Evolutionary conservation across 2,888 invertebrate species (phyloP), one percentile per base, ranked within the genome.

Genomic region (Chromoteleia sp.): DNA sequence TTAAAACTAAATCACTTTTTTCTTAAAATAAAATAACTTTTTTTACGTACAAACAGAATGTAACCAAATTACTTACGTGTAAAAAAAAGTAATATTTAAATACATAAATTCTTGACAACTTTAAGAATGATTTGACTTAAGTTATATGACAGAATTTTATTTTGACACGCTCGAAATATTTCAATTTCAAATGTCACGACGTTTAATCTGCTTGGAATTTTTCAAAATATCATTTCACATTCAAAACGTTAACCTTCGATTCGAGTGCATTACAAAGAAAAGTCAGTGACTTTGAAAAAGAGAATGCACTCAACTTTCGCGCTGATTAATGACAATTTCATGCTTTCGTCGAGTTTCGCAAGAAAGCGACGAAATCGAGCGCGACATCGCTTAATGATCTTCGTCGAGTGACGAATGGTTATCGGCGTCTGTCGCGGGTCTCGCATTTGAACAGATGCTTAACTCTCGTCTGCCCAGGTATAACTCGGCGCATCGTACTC

Each of bases 371-470:
- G 12, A 33, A 54, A 54, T 10, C 10, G n/a, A 54, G 17, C 33
- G 54, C 30, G 8, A 30, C 33, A n/a, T 17, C 25, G 33, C 4
- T 29, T 52, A 15, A 29, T 45, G 54, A 54, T 33, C 17, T 17
- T 2, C 29, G 15, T 6, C 14, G 1, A 33, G 5, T 17, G 54
- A 6, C 15, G 10, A 19, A 14, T 3, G 33, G 7, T 8, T 33
- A 33, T 33, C 7, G 5, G 33, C 7, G 8, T 8, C 33, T n/a
- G 7, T 8, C 30, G 19, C 2, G 45, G 19, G 17, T 8, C 19
- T 19, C 10, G 17, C 61, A 21, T 54, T 52, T 52, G 50, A 59
- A 71, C 71, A 71, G 71, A 71, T 71, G 71, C 29, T 43, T 71
- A 29, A 6, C 48, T 71, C 48, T 59, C 48, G 15, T 21, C 14